A percentile compares a stretch with the other conserved stretches of the same genome.
Evolutionary conservation across 2,113 vertebrate species (phyloP).

Genomic region (Isurus oxyrinchus): DNA sequence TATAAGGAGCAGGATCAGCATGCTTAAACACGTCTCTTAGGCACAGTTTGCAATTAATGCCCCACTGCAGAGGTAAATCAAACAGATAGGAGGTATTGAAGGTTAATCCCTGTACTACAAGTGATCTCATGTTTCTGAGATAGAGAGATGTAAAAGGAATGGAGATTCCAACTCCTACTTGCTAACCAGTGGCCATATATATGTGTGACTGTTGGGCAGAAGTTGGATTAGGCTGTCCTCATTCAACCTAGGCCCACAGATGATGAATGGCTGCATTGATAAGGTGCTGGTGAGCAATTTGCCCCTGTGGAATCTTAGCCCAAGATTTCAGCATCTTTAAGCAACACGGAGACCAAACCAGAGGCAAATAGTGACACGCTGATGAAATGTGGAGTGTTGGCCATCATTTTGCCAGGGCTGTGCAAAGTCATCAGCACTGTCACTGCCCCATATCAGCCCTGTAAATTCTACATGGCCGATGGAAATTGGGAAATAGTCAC

Average conservation of each 20-base stretch:
- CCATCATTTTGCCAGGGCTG: not conserved
- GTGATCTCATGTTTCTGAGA: not conserved
- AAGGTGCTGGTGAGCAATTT: not conserved
- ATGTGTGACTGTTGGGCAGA: not conserved
- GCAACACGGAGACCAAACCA: not conserved
- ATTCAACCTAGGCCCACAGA: not conserved
- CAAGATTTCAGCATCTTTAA: not conserved
- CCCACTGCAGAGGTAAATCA: not conserved
- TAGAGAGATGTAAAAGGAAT: not conserved
- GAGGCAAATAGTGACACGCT: not conserved
- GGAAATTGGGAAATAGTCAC: conserved; percentile 7
- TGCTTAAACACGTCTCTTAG: not conserved
- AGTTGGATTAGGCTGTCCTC: not conserved
- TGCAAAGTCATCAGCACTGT: not conserved
- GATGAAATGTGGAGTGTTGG: not conserved
- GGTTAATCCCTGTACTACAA: not conserved
- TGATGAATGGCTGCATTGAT: not conserved
- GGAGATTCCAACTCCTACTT: not conserved
- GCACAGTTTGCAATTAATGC: not conserved
- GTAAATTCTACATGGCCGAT: not conserved
- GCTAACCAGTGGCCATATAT: not conserved
- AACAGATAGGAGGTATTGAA: not conserved
- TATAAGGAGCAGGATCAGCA: not conserved
- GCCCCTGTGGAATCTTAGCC: not conserved
- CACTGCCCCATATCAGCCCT: not conserved